These are phyloP conservation scores for Camponotus pennsylvanicus DNA, from an alignment of 1,140 invertebrate genomes.

Conservation along the genomic window DNA sequence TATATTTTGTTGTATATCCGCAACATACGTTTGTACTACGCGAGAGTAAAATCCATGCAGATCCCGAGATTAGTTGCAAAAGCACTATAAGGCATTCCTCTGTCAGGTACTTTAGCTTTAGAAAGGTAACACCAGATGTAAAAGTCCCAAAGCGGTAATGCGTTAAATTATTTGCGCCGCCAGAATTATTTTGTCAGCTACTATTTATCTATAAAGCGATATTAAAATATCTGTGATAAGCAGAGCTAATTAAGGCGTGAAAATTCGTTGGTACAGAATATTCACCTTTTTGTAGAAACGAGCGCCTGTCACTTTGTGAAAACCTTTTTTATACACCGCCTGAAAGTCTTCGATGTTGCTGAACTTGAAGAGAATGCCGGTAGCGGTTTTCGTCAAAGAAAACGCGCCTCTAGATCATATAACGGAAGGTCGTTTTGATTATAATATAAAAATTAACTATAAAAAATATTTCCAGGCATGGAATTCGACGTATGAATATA, in stretches of 20 bases:
- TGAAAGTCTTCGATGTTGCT: conserved; percentile 94
- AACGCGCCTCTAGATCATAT: conserved; percentile 90
- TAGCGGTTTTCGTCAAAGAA: conserved; percentile 94
- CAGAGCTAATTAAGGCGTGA: neutral
- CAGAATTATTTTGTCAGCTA: neutral
- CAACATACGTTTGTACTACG: conserved; percentile 28
- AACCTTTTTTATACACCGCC: conserved; percentile 94
- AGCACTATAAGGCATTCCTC: conserved; percentile 50
- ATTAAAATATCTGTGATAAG: neutral
- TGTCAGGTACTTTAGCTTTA: conserved; percentile 46
- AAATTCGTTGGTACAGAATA: neutral
- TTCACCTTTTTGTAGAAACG: conserved; percentile 92
- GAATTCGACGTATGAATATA: neutral
- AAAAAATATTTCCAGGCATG: neutral
- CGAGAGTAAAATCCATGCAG: conserved; percentile 30
- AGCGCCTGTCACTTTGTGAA: conserved; percentile 93
- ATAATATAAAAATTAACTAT: neutral
- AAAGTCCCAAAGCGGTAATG: conserved; percentile 5
- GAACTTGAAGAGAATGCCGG: conserved; percentile 95
- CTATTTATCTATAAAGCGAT: neutral
- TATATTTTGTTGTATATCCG: conserved; percentile 17
- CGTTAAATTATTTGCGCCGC: conserved; percentile 5
- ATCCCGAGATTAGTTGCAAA: conserved; percentile 56
- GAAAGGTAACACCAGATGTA: conserved; percentile 22
- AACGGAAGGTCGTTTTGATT: conserved; percentile 42